Percentiles rank a stretch among this genome's conserved stretches.
Conservation (phyloP, 2,888 invertebrate species). For the Eretmocerus hayati region DNA sequence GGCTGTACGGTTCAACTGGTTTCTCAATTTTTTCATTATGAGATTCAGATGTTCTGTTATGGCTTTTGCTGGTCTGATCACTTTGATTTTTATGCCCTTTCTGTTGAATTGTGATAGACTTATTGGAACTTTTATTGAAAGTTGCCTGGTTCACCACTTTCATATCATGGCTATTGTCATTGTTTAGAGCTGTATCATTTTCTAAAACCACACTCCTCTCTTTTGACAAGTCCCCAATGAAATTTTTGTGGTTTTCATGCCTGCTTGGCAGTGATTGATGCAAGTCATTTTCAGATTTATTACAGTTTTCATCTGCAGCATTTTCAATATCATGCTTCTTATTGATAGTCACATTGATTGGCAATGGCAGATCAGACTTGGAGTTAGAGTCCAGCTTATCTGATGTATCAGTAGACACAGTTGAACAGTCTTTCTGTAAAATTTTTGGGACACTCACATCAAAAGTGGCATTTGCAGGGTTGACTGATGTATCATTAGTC, state of each 20-base stretch:
- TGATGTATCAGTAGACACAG: conserved; percentile 33
- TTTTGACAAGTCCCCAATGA: background rate
- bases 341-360: conserved; percentile 43
- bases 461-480: conserved; percentile 40
- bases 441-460: conserved; percentile 40
- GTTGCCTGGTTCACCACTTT: conserved; percentile 27
- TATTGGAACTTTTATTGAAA: conserved; percentile 28
- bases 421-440: conserved; percentile 31
- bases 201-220: no score
- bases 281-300: conserved; percentile 4
- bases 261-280: background rate
- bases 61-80: conserved; percentile 32
- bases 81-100: conserved; percentile 36
- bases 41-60: conserved; percentile 33
- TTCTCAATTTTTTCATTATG: conserved; percentile 40
- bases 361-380: conserved; percentile 32
- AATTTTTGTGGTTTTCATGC: background rate
- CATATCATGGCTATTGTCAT: conserved; percentile 16
- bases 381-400: conserved; percentile 34
- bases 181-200: no score
- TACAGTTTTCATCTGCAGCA: conserved; percentile 20
- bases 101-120: conserved; percentile 30
- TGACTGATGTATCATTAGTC: conserved; percentile 30
- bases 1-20: conserved; percentile 30
- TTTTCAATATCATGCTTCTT: conserved; percentile 30